Conservation (phyloP, 2,113 vertebrate species). For the Clupea harengus region DNA sequence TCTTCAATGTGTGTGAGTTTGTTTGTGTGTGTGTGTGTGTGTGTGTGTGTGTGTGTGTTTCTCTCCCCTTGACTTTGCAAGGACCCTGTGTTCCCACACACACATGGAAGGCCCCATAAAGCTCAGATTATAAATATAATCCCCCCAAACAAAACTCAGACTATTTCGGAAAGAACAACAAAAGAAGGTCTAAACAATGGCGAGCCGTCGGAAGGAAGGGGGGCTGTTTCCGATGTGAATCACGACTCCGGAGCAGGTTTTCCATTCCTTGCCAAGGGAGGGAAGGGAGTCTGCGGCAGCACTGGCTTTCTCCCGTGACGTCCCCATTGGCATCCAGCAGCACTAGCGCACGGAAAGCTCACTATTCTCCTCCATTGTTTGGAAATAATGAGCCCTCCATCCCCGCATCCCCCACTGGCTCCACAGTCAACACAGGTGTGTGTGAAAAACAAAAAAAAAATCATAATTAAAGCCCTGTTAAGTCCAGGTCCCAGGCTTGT, state of each 20-base stretch:
- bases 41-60: background rate
- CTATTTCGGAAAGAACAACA: background rate
- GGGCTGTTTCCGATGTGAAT: background rate
- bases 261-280: background rate
- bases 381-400: background rate
- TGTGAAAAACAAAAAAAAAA: background rate
- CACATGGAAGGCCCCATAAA: background rate
- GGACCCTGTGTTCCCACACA: background rate
- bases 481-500: background rate
- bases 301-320: background rate
- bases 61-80: background rate
- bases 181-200: background rate
- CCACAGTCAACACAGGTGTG: background rate
- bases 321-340: constrained; percentile 32
- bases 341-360: background rate
- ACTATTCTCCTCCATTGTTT: constrained; percentile 22
- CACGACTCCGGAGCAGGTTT: background rate
- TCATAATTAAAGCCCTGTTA: constrained; percentile 25
- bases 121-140: background rate
- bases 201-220: background rate
- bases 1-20: background rate
- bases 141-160: background rate
- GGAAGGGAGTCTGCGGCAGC: background rate
- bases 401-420: background rate
- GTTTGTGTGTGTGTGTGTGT: background rate